Percentiles rank a stretch among this genome's conserved stretches.
Evolutionary conservation across 2,797 vertebrate genomes (phyloP).

Genomic region (Falco concolor): DNA sequence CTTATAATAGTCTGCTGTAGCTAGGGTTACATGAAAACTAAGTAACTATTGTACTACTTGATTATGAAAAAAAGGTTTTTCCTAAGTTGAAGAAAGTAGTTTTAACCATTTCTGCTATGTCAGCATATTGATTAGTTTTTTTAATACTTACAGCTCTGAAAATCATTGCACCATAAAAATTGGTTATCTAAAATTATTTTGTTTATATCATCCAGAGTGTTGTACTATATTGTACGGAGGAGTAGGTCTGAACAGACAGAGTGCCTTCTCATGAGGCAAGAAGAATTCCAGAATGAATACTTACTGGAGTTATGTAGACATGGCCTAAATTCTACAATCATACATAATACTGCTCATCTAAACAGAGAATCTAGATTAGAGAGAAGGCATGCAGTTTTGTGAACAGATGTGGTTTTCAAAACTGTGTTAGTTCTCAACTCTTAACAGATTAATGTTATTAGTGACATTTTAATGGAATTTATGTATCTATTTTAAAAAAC

Average conservation of each 20-base stretch:
- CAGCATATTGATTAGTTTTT: neutral
- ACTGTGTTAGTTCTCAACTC: neutral
- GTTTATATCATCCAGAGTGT: neutral
- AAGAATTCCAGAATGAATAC: neutral
- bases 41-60: neutral
- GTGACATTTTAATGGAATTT: neutral
- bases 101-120: neutral
- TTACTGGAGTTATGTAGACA: neutral
- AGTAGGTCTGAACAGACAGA: neutral
- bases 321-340: neutral
- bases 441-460: neutral
- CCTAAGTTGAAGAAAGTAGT: neutral
- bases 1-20: neutral
- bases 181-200: neutral
- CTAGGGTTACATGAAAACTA: neutral
- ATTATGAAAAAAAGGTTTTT: neutral
- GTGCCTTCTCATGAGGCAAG: neutral
- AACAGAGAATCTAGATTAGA: neutral
- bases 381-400: neutral
- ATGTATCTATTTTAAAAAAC: neutral
- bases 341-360: neutral
- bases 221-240: neutral
- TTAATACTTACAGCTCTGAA: neutral
- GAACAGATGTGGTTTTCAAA: neutral
- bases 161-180: neutral